phyloP scores from a whole-genome alignment of 2,888 invertebrate genomes.

The Stenotaenia linearis region DNA sequence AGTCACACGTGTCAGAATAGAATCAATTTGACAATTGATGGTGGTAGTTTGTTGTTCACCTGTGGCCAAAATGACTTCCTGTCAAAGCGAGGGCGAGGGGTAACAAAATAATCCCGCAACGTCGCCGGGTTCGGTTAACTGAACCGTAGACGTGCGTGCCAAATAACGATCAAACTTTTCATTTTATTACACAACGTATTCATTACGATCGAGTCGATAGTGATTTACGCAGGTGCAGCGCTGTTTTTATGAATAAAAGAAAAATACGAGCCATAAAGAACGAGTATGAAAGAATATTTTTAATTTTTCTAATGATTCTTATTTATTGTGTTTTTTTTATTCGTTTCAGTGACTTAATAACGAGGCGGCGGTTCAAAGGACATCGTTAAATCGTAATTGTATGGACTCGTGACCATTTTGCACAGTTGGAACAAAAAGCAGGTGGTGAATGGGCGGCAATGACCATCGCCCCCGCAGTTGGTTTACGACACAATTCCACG shows the following conservation, averaged over 20 bases:
- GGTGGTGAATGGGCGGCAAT: constrained; percentile 12
- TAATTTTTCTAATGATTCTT: background rate
- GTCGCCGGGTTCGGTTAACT: background rate
- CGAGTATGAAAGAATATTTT: background rate
- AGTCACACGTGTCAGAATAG: background rate
- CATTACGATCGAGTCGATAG: background rate
- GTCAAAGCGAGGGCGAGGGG: background rate
- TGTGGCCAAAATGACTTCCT: constrained; percentile 6
- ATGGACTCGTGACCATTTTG: background rate
- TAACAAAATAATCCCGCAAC: background rate
- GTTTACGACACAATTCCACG: constrained; percentile 13
- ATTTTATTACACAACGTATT: background rate
- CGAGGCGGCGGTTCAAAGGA: background rate
- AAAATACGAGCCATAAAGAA: background rate
- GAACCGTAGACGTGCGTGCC: background rate
- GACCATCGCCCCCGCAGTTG: constrained; percentile 24
- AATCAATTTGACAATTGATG: constrained; percentile 8
- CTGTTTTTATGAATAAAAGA: background rate
- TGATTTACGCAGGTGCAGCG: background rate
- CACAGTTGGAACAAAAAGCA: constrained; percentile 5
- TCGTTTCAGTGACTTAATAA: background rate
- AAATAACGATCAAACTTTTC: background rate
- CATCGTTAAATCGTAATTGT: constrained; percentile 1
- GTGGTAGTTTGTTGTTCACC: constrained; percentile 19
- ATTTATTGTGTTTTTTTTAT: background rate